Base-by-base conservation (phyloP, 2,113 vertebrate species). In the Chamaetylas fuelleborni region DNA sequence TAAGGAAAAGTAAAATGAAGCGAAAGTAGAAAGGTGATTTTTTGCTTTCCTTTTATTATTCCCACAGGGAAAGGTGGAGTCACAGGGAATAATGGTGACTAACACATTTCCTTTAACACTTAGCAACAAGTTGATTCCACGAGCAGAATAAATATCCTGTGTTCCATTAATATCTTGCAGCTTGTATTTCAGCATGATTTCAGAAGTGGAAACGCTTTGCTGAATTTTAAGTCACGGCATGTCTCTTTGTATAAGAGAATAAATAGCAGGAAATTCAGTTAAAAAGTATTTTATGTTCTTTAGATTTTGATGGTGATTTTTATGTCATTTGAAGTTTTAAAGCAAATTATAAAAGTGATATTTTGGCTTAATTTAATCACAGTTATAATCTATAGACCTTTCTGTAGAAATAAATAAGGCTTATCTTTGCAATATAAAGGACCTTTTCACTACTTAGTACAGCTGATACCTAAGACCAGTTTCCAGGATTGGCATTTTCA, bases 51-150 rank as follows among this genome's bases (percentile, higher is more conserved):
- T 93, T 80, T 86, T 66, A 45, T 90, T 86, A 77, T 53, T 94
- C 50, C 66, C 62, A 2, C 11, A 14, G 79, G 88, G 92, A 88
- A 86, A 67, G 95, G 94, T 94, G 96, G 94, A 93, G 90, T 71
- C 70, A 47, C 31, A 9, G 43, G 34, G 67, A 83, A 38, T 95
- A 95, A 92, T 57, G 53, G 33, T 29, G 47, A 14, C 47, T 48
- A 48, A 11, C 40, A 1, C 28, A 40, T 88, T 96, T 94, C 93
- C 90, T 86, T 77, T 90, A 81, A 69, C 76, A 28, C 83, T 86
- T 86, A 73, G 34, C 38, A 61, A 54, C 58, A 34, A 50, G 23
- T 24, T 58, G 67, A 33, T 90, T 80, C 34, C 82, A 42, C 5
- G 22, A 51, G 50, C 76, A 70, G 71, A 45, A 57, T 72, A 80